Conservation (phyloP, 2,113 vertebrate genomes). For the Heptranchias perlo region DNA sequence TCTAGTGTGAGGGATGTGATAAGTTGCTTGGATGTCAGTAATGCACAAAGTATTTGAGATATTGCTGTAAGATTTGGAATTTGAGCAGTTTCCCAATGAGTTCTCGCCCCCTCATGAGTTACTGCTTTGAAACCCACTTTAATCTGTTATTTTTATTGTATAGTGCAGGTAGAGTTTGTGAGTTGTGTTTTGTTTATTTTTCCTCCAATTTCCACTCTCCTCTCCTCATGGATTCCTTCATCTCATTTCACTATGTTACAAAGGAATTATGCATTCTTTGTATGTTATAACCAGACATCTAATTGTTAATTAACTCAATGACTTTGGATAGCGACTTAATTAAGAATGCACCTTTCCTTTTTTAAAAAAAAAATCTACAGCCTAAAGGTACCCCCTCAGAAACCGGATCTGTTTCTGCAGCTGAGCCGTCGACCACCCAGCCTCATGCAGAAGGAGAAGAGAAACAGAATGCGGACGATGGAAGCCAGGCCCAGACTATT, state of each 20-base stretch:
- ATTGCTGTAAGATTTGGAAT: background rate
- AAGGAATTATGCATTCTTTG: background rate
- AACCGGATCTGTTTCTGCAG: background rate
- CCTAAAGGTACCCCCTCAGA: background rate
- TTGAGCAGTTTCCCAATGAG: background rate
- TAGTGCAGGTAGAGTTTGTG: background rate
- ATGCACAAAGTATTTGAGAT: background rate
- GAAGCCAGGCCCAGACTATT: slow-evolving; percentile 21
- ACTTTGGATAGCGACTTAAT: background rate
- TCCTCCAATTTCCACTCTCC: background rate
- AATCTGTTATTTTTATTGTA: background rate
- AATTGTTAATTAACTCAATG: background rate
- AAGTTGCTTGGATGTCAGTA: background rate
- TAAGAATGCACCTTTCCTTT: background rate
- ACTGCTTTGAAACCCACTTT: background rate
- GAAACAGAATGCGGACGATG: background rate
- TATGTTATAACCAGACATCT: background rate
- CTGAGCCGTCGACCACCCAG: background rate
- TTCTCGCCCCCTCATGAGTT: background rate
- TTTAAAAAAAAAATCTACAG: background rate
- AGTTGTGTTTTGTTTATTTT: background rate
- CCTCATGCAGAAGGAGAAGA: background rate
- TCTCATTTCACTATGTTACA: background rate
- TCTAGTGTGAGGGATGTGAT: background rate
- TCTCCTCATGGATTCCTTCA: background rate